Evolutionary conservation across 2,888 invertebrate genomes (phyloP).

Genomic region (Hedychridium roseum): DNA sequence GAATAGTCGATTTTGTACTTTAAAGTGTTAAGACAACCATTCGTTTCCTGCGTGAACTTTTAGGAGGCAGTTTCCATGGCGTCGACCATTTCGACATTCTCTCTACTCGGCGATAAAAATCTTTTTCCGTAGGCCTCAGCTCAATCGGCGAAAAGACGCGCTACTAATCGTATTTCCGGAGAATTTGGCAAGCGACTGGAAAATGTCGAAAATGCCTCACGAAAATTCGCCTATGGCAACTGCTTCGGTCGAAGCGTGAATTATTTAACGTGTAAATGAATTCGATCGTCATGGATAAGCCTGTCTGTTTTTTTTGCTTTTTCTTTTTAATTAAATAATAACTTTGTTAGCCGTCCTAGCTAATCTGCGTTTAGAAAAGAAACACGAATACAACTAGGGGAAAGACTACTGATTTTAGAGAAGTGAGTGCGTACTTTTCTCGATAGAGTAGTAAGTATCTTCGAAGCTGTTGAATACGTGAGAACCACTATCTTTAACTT

Average conservation of each 20-base stretch:
- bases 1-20: conserved; percentile 40
- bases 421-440: conserved; percentile 35
- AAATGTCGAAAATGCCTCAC: too few species aligned
- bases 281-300: neutral
- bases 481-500: conserved; percentile 26
- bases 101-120: too few species aligned
- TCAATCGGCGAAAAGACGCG: too few species aligned
- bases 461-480: conserved; percentile 33
- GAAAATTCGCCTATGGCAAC: too few species aligned
- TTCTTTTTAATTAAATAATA: conserved; percentile 43
- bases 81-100: too few species aligned
- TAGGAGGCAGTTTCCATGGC: conserved; percentile 21
- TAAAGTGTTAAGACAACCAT: conserved; percentile 34
- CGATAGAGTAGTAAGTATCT: conserved; percentile 35
- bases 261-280: conserved; percentile 9
- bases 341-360: conserved; percentile 44
- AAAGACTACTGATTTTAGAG: conserved; percentile 39
- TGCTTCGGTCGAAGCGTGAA: conserved; percentile 24
- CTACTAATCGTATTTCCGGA: too few species aligned
- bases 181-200: too few species aligned
- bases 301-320: conserved; percentile 3
- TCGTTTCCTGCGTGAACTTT: conserved; percentile 22
- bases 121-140: too few species aligned
- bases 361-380: conserved; percentile 39
- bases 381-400: conserved; percentile 39